Evolutionary conservation across 2,113 vertebrate genomes (phyloP).

Genomic region (Actenoides lindsayi): DNA sequence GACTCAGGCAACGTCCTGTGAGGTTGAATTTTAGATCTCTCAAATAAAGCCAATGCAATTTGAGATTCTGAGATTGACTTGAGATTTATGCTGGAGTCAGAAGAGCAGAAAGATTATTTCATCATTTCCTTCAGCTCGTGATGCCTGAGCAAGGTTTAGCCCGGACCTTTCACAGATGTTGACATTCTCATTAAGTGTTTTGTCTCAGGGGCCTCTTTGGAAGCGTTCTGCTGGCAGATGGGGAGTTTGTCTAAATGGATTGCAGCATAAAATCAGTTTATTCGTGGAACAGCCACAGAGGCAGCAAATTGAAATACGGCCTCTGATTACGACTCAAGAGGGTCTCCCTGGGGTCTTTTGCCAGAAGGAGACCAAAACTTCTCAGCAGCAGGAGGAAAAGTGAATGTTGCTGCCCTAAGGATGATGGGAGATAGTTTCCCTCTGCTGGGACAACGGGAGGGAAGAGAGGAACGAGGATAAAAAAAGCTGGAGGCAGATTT

Average conservation of each 20-base stretch:
- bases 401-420: background rate
- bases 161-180: conserved; percentile 25
- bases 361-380: background rate
- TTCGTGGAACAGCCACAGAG: background rate
- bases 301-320: background rate
- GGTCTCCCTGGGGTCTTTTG: background rate
- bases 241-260: background rate
- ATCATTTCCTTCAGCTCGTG: background rate
- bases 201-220: background rate
- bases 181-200: conserved; percentile 9
- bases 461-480: background rate
- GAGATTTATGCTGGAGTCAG: background rate
- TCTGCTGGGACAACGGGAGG: background rate
- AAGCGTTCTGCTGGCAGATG: background rate
- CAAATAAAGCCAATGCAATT: fast-evolving
- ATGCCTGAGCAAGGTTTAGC: background rate
- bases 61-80: background rate
- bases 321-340: background rate
- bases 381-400: background rate
- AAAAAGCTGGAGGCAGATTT: background rate
- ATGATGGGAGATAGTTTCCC: background rate
- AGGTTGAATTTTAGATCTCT: background rate
- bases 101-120: background rate
- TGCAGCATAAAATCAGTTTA: conserved; percentile 9
- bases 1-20: background rate